A percentile compares a stretch with the other conserved stretches of the same genome.
phyloP scores from a whole-genome alignment of 2,888 invertebrate species.

The Gymnosoma rotundatum region DNA sequence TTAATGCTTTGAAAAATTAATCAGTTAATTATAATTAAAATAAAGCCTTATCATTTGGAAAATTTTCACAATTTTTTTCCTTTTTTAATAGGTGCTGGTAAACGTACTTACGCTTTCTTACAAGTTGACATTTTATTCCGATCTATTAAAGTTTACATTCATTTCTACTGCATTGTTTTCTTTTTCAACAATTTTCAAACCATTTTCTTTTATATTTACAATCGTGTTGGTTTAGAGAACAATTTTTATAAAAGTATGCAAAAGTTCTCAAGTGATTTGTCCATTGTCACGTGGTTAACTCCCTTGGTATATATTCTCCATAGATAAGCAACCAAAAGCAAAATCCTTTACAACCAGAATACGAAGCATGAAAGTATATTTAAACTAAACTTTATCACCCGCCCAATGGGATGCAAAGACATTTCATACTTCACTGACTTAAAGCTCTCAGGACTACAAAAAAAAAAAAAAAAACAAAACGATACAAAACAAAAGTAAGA shows the following conservation, averaged over 20 bases:
- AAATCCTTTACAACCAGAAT: slow-evolving; percentile 12
- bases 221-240: not conserved
- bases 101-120: too few relatives aligned
- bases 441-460: not conserved
- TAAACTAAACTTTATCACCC: slow-evolving; percentile 3
- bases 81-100: too few relatives aligned
- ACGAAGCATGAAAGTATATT: slow-evolving; percentile 10
- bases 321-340: slow-evolving; percentile 22
- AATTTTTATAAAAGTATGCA: slow-evolving; percentile 30
- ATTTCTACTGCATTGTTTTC: too few relatives aligned
- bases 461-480: too few relatives aligned
- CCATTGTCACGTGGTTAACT: slow-evolving; percentile 68
- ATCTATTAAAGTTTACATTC: too few relatives aligned
- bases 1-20: too few relatives aligned
- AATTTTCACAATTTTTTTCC: too few relatives aligned
- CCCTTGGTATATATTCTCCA: slow-evolving; percentile 45
- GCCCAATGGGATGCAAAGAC: slow-evolving; percentile 47
- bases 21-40: too few relatives aligned
- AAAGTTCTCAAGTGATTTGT: slow-evolving; percentile 66
- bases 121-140: too few relatives aligned
- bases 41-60: too few relatives aligned
- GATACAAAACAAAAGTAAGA: not conserved
- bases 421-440: slow-evolving; percentile 50
- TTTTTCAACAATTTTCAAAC: too few relatives aligned
- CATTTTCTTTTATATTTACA: not conserved